Conservation (phyloP, 2,888 invertebrate genomes). For the Drosophila algonquin region DNA sequence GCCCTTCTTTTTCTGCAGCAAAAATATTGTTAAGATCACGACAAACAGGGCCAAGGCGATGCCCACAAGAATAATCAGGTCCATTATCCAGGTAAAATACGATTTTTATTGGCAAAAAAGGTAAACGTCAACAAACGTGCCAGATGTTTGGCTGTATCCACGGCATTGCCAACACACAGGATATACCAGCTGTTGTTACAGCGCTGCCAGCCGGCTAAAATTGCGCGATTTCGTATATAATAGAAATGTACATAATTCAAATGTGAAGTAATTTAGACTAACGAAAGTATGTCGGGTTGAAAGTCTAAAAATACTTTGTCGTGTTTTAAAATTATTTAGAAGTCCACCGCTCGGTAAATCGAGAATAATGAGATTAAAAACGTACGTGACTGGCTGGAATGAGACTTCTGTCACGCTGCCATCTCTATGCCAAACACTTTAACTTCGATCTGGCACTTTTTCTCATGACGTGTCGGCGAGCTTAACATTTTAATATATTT, state of each 20-base stretch:
- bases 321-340: too few species aligned
- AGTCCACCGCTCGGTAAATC: too few species aligned
- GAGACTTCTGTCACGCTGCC: constrained; percentile 20
- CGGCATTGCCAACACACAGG: not conserved
- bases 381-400: not conserved
- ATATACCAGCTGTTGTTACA: constrained; percentile 14
- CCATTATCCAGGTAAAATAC: constrained; percentile 80
- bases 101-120: constrained; percentile 46
- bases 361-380: not conserved
- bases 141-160: constrained; percentile 46
- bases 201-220: constrained; percentile 41
- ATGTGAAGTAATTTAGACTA: too few species aligned
- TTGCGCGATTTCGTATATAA: not conserved
- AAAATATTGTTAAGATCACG: constrained; percentile 82
- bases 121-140: constrained; percentile 77
- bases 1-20: constrained; percentile 76
- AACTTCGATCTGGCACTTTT: constrained; percentile 65
- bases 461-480: constrained; percentile 83
- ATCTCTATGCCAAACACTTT: constrained; percentile 65
- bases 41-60: constrained; percentile 83
- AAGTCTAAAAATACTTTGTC: too few species aligned
- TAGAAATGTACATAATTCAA: too few species aligned
- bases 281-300: too few species aligned
- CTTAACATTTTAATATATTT: constrained; percentile 49
- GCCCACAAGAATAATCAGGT: constrained; percentile 84